These are phyloP conservation scores for Entomobrya proxima DNA, from an alignment of 2,888 invertebrate genomes.

Conservation along the genomic window DNA sequence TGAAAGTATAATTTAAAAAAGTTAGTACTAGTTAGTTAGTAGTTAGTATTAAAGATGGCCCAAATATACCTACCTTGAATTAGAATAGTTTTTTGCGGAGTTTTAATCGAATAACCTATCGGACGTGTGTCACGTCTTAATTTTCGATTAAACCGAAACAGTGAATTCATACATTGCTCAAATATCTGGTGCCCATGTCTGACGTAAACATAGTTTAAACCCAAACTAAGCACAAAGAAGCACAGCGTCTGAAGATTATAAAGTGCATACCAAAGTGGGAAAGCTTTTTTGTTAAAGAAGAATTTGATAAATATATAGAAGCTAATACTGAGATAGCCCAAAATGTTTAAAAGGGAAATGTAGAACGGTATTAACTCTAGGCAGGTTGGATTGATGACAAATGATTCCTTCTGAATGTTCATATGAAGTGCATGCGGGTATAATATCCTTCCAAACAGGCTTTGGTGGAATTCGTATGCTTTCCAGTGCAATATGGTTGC, in stretches of 20 bases:
- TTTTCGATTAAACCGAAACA: background rate
- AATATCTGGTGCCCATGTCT: background rate
- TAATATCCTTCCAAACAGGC: background rate
- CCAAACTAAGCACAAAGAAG: background rate
- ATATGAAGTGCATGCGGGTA: background rate
- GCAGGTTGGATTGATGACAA: background rate
- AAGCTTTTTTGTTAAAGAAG: background rate
- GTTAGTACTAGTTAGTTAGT: background rate
- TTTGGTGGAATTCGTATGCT: background rate
- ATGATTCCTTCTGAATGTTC: background rate
- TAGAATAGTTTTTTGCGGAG: background rate
- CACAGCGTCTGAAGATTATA: background rate
- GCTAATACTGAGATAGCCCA: background rate
- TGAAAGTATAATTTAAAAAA: background rate
- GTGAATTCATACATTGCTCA: background rate
- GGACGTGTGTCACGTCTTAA: background rate
- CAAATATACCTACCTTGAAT: background rate
- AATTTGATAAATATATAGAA: background rate
- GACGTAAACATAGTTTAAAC: background rate
- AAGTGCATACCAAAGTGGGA: background rate
- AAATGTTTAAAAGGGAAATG: background rate
- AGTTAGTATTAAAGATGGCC: background rate
- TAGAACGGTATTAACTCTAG: background rate
- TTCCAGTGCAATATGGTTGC: background rate
- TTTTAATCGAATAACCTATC: background rate